Evolutionary conservation across 2,888 invertebrate genomes (phyloP), one percentile per base, ranked within the genome.

Genomic region (Argyresthia goedartella): DNA sequence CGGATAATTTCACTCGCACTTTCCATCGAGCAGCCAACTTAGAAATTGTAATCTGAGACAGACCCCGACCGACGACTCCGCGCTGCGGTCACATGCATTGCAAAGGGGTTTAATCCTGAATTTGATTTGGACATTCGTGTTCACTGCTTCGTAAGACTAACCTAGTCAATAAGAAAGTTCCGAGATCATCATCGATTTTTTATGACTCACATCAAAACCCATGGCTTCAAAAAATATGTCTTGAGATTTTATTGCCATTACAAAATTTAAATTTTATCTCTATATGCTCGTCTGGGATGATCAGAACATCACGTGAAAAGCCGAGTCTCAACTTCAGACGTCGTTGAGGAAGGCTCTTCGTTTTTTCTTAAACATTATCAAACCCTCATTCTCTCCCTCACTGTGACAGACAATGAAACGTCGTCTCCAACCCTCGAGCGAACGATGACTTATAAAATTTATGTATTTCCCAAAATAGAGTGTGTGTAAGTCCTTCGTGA

Each of bases 1-100:
- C 25, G 25, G 25, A 25, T 25, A 25, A 55, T 65, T 65, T 64
- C 60, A 63, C 63, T 65, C 57, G 50, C 63, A 62, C 63, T 64
- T 64, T 63, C 62, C 59, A 59, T 45, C 42, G 49, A 35, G 49
- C 51, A 49, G 42, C 44, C 49, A 51, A 51, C 54, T 49, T 51
- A 51, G 55, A 55, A 53, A 54, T 43, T 54, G 52, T 36, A 54
- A 54, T 51, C 36, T 15, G 48, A 45, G 53, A 45, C 42, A 47
- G 44, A 34, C 36, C 42, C 50, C 41, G 50, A 42, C 41, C 50
- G 50, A 14, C 15, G 49, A 49, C 39, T 49, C 25, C 4, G 13
- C 48, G 44, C 33, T 34, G 49, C 47, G 14, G 41, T 35, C 41
- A 47, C 53, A 34, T 50, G 47, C 50, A 50, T 50, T 42, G 33